A percentile compares a stretch with the other conserved stretches of the same genome.
phyloP scores from a whole-genome alignment of 2,113 vertebrate genomes.

The Picathartes gymnocephalus region DNA sequence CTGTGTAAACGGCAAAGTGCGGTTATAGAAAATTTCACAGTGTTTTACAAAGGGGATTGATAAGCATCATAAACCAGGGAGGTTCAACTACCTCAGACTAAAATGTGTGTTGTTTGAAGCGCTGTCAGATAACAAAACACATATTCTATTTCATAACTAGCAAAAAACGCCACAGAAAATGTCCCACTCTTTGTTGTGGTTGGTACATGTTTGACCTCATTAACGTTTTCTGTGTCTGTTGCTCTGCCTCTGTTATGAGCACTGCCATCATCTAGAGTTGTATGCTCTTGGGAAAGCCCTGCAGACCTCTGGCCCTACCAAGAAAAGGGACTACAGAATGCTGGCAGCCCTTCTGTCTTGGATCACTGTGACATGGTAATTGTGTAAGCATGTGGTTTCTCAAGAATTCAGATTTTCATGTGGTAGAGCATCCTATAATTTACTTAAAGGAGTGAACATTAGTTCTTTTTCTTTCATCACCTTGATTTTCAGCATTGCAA shows the following conservation, averaged over 20 bases:
- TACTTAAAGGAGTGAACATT: background rate
- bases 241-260: background rate
- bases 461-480: background rate
- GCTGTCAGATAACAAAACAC: background rate
- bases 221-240: background rate
- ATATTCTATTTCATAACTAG: background rate
- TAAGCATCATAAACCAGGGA: background rate
- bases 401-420: background rate
- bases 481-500: background rate
- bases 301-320: accelerated
- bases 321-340: background rate
- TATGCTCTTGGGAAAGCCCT: background rate
- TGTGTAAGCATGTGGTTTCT: background rate
- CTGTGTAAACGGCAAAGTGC: background rate
- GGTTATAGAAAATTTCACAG: background rate
- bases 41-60: background rate
- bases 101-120: background rate
- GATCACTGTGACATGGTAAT: background rate
- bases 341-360: background rate
- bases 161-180: background rate
- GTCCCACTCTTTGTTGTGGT: accelerated
- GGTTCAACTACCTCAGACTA: background rate
- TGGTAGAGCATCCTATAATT: accelerated
- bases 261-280: background rate
- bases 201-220: background rate